These are phyloP conservation scores for Troglohyphantes excavatus DNA, from an alignment of 2,888 invertebrate genomes.

Conservation along the genomic window DNA sequence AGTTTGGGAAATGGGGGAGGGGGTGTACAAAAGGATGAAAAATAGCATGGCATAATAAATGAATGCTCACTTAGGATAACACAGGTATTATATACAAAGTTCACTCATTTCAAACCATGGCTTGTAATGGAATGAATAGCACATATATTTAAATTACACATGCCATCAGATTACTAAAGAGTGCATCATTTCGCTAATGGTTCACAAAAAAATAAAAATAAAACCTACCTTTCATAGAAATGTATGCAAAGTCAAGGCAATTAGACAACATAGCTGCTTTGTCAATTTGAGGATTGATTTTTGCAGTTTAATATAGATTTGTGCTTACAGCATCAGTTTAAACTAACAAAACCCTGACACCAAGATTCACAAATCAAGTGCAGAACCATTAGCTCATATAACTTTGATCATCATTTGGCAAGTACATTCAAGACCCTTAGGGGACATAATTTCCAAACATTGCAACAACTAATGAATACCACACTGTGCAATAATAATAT, in stretches of 20 bases:
- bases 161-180: conserved; percentile 83
- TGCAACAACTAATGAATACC: no score
- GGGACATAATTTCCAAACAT: no score
- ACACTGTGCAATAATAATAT: no score
- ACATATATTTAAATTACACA: no score
- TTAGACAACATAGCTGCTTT: conserved; percentile 5
- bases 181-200: conserved; percentile 61
- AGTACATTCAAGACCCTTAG: no score
- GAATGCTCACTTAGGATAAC: no score
- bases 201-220: conserved; percentile 14
- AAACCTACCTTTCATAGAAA: background rate
- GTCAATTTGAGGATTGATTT: background rate
- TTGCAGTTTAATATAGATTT: conserved; percentile 54
- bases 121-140: no score
- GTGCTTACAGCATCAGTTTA: conserved; percentile 64
- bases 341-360: conserved; percentile 27
- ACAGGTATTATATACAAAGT: no score
- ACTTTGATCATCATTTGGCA: conserved; percentile 76
- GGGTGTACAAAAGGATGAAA: no score
- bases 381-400: conserved; percentile 64
- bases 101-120: no score
- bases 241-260: conserved; percentile 33
- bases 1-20: no score
- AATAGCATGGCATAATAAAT: no score
- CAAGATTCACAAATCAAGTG: conserved; percentile 76